Evolutionary conservation across 1,140 invertebrate species (phyloP), one percentile per base, ranked within the genome.

Genomic region (Neodiprion pinetum): DNA sequence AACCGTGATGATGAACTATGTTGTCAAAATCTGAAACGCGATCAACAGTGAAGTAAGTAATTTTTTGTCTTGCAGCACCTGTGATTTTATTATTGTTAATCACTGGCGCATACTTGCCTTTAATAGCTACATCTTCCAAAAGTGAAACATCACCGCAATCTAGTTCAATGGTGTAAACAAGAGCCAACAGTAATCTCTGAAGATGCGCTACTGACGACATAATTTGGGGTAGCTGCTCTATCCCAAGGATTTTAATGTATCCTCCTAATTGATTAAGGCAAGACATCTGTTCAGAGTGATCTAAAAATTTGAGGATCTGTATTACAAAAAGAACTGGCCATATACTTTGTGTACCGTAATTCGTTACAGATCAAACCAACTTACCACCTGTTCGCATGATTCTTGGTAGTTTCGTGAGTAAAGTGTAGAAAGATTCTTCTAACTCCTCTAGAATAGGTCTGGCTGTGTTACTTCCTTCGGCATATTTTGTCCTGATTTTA

Each of bases 321-420:
- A 1, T 70, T n/a, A 74, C 69, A 70, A 66, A 69, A 70, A 65
- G 14, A 48, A 72, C 70, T 53, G 17, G 48, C 47, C 10, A 71
- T 65, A 67, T 75, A 65, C 40, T 70, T 9, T 47, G 17, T 28
- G 12, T 73, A 8, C 69, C 76, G 10, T 71, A 61, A 73, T 67
- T 48, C 50, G 70, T 49, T 28, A 68, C 71, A 73, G 67, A 68
- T 73, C 21, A 49, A 67, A 71, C 72, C 77, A 49, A 76, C 17
- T 17, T 83, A 93, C 92, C 91, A 77, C 91, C 88, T 76, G 89
- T 90, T 84, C 91, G 90, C 66, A 93, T 88, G 68, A 91, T 86
- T 75, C 90, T 85, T 0, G 92, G 92, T 78, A 93, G 79, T 76
- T 86, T 88, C 48, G 84, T 90, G 2, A 93, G 82, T 2, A 90